Conservation (phyloP, 2,888 invertebrate species). For the Heteromurus nitidus region DNA sequence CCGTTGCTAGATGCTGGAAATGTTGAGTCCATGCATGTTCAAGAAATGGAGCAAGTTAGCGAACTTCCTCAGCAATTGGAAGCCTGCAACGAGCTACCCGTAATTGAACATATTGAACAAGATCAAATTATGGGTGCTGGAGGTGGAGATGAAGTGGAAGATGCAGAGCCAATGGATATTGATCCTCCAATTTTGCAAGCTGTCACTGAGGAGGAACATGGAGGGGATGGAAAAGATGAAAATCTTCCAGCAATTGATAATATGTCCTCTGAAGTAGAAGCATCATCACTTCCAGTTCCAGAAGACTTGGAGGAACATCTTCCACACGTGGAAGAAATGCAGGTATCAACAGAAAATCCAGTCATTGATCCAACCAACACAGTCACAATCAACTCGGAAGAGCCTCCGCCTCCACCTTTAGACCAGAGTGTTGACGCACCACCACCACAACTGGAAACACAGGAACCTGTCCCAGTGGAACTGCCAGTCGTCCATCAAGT, state of each 20-base stretch:
- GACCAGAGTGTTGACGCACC: slow-evolving; percentile 11
- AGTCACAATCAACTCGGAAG: background rate
- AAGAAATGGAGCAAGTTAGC: background rate
- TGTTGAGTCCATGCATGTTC: background rate
- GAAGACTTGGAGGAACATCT: no score
- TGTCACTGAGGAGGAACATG: slow-evolving; percentile 9
- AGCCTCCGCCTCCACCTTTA: slow-evolving; percentile 27
- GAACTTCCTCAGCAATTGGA: slow-evolving; percentile 1
- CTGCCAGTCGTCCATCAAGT: no score
- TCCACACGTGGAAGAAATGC: no score
- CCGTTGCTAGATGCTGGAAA: background rate
- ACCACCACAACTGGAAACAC: slow-evolving; percentile 38
- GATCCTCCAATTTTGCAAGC: slow-evolving; percentile 40
- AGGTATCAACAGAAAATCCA: no score
- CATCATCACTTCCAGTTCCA: background rate
- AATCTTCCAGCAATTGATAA: slow-evolving; percentile 32
- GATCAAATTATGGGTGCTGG: background rate
- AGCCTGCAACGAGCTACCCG: background rate
- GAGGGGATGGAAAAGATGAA: slow-evolving; percentile 9
- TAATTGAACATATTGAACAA: slow-evolving; percentile 16
- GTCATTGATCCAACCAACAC: no score
- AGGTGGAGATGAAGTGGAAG: background rate
- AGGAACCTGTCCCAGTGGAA: slow-evolving; percentile 6
- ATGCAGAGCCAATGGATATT: slow-evolving; percentile 40
- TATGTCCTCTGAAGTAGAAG: background rate